These are phyloP conservation scores for Dyspetes luteomarginatus DNA, from an alignment of 2,888 invertebrate genomes.

Conservation along the genomic window DNA sequence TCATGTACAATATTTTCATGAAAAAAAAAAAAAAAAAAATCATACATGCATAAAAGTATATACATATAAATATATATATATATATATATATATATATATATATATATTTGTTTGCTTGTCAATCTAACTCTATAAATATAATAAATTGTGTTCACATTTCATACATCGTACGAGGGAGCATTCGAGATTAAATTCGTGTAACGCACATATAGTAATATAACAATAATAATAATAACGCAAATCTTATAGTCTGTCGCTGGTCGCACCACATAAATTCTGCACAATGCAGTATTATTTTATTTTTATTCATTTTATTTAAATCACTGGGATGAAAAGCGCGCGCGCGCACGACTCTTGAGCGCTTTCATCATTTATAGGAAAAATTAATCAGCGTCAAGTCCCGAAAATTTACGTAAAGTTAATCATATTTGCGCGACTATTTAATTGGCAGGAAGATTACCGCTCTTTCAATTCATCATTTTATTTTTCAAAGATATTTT, in stretches of 20 bases:
- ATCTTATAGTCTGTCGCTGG: constrained; percentile 48
- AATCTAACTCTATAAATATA: constrained; percentile 68
- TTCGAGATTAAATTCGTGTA: constrained; percentile 35
- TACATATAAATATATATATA: constrained; percentile 24
- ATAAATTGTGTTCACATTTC: constrained; percentile 60
- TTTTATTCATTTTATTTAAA: constrained; percentile 15
- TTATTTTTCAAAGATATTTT: neutral
- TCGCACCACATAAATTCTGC: constrained; percentile 57
- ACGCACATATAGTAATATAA: constrained; percentile 17
- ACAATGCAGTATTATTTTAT: constrained; percentile 25
- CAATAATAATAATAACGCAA: constrained; percentile 47
- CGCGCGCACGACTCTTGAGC: constrained; percentile 32
- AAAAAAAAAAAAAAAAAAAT: neutral
- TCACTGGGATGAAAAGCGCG: constrained; percentile 14
- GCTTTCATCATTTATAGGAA: constrained; percentile 28
- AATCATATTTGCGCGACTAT: constrained; percentile 60
- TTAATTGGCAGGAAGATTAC: constrained; percentile 62
- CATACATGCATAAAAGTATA: constrained; percentile 5
- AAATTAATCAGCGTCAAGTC: constrained; percentile 27
- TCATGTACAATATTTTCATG: constrained; percentile 4
- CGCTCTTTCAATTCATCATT: constrained; percentile 19
- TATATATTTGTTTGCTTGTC: constrained; percentile 61
- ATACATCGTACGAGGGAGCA: constrained; percentile 55
- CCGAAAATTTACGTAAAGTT: constrained; percentile 55
- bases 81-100: constrained; percentile 16